Base-by-base conservation (phyloP, 2,113 vertebrate genomes). In the Sylvicapra grimmia region DNA sequence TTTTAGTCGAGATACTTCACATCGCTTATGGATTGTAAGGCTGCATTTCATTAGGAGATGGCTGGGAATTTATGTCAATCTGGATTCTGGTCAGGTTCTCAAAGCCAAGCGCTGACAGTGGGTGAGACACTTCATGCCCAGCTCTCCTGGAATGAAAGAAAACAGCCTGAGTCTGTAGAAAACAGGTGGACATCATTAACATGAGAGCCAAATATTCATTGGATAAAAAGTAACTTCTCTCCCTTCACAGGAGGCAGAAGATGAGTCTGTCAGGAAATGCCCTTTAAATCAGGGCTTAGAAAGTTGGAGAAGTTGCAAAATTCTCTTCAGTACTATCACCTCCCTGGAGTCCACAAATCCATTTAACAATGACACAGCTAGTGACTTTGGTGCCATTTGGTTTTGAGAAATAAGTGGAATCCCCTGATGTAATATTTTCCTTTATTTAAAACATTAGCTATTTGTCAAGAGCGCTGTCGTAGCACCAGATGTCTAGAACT, bases 351-450 rank as follows among this genome's bases (percentile, higher is more conserved):
- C 86, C 49, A 75, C 21, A 49, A 56, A 36, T 86, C 53, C 84
- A 84, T 95, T 96, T 95, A 97, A 88, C 77, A 92, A 65, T 95
- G 94, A 94, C 77, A 94, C 36, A n/a, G 65, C 95, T 65, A 93
- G 82, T 80, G 65, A 8, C 86, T 93, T 87, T 2, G 0, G 33
- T 75, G 82, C 53, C 75, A 97, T 95, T 93, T 97, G 44, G 59
- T 95, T 97, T 92, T 96, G 79, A 96, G 63, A 95, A 96, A 93
- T 89, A 97, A 80, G n/a, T 97, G 47, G 80, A 93, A 92, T 87
- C 23, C 36, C 80, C 88, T 93, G 49, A 90, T 85, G 65, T 59
- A 86, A 58, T 93, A 90, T 94, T 97, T 95, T 97, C 89, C 96
- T 91, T 95, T 97, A 89, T 86, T 96, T 86, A 77, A 97, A 96